Conservation (phyloP, 2,113 vertebrate species). For the Zosterops hypoxanthus region DNA sequence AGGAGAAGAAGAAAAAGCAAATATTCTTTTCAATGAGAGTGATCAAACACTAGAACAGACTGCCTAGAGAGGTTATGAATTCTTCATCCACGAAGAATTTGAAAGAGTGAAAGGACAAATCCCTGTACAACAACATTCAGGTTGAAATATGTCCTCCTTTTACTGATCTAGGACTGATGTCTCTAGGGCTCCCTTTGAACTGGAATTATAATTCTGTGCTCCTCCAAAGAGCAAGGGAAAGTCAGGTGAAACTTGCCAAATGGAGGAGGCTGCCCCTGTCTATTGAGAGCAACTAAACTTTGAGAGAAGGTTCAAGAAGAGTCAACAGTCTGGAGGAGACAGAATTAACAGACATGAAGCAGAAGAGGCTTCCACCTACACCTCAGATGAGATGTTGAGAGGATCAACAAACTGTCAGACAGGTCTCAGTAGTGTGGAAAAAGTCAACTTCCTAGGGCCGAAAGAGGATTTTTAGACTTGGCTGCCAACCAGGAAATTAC, state of each 20-base stretch:
- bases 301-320: not conserved
- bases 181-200: not conserved
- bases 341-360: not conserved
- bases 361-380: not conserved
- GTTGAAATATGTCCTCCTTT: not conserved
- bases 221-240: not conserved
- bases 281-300: not conserved
- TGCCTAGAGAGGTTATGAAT: not conserved
- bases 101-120: not conserved
- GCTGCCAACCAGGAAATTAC: not conserved
- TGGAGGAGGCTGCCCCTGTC: not conserved
- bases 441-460: not conserved
- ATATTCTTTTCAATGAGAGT: not conserved
- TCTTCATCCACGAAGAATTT: not conserved
- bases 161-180: not conserved
- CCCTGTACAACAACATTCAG: not conserved
- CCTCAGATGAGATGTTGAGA: not conserved
- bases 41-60: not conserved
- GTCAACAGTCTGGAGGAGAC: not conserved
- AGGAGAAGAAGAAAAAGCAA: not conserved
- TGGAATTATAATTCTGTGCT: not conserved
- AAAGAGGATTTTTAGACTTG: not conserved
- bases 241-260: not conserved
- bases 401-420: not conserved
- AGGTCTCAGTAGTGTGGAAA: not conserved